Evolutionary conservation across 2,113 vertebrate species (phyloP), one percentile per base, ranked within the genome.

Genomic region (Pollimyrus isidori): DNA sequence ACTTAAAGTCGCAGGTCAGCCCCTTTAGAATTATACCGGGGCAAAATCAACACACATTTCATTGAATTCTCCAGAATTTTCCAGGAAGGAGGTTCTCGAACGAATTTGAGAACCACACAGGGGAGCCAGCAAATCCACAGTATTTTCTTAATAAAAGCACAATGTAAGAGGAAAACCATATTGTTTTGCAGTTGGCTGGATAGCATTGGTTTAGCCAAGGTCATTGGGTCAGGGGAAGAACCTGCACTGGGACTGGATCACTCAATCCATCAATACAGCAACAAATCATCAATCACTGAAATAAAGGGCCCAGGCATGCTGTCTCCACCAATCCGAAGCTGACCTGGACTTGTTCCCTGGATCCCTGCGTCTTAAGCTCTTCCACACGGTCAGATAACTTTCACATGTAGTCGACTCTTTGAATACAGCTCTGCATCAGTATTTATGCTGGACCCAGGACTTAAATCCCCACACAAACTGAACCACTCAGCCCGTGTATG

Each of bases 211-310:
- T 87, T 53, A 53, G 26, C 50, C 7, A 19, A 56, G 50, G 85
- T 87, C 85, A 56, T 35, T 35, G 48, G 85, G 48, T 87, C 13
- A 17, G 46, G n/a, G 21, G 15, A 26, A 86, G n/a, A 49, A 50
- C n/a, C 84, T 26, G n/a, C 86, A 56, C 30, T 50, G n/a, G 42
- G 50, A 62, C 17, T 49, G 52, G 62, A 89, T 82, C 90, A 90
- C 90, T 90, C 65, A 87, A 87, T 87, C 30, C 85, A 87, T 56
- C 85, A 87, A 17, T 53, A 35, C 26, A 35, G 85, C 50, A 26
- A 35, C 49, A 69, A 89, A 88, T 92, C 88, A 88, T 91, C 90
- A 69, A 89, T 89, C 93, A 92, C 42, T 30, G n/a, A 50, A 23
- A 92, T 88, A 92, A 92, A 91, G 90, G 65, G 45, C 26, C n/a